phyloP scores from a whole-genome alignment of 2,113 vertebrate species.

The Dunckerocampus dactyliophorus region DNA sequence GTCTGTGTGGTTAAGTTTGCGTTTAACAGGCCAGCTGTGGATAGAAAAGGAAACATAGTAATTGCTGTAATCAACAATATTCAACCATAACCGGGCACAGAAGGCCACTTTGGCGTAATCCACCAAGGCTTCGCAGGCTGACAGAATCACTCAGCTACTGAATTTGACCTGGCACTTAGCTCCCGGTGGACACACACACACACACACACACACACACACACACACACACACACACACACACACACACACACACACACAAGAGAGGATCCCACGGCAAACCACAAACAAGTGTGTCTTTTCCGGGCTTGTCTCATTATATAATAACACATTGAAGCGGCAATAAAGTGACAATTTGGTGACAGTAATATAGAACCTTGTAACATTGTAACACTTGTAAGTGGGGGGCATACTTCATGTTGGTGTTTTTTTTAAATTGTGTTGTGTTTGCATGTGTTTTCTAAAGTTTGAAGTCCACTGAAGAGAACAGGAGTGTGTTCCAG shows the following conservation, averaged over 20 bases:
- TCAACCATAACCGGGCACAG: constrained; percentile 49
- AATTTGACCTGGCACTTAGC: constrained; percentile 54
- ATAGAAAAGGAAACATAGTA: constrained; percentile 26
- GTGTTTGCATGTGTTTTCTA: no score
- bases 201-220: constrained; percentile 3
- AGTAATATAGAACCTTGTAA: no score
- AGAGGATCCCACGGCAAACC: constrained; percentile 41
- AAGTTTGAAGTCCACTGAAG: no score
- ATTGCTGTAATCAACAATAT: constrained; percentile 7
- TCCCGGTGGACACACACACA: constrained; percentile 27
- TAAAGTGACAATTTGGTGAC: constrained; percentile 15
- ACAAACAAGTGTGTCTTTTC: constrained; percentile 41
- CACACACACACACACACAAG: constrained; percentile 5
- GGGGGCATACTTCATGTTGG: no score
- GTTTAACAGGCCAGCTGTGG: not conserved
- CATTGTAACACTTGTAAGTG: no score
- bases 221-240: constrained; percentile 2
- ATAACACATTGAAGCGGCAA: constrained; percentile 24
- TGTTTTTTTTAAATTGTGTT: no score
- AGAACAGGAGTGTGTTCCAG: no score
- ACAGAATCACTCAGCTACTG: constrained; percentile 66
- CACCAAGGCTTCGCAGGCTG: constrained; percentile 53
- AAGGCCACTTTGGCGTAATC: constrained; percentile 60
- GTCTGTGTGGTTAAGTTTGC: not conserved
- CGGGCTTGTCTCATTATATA: constrained; percentile 40